Base-by-base conservation (phyloP, 2,888 invertebrate genomes). In the Phlogophora meticulosa region DNA sequence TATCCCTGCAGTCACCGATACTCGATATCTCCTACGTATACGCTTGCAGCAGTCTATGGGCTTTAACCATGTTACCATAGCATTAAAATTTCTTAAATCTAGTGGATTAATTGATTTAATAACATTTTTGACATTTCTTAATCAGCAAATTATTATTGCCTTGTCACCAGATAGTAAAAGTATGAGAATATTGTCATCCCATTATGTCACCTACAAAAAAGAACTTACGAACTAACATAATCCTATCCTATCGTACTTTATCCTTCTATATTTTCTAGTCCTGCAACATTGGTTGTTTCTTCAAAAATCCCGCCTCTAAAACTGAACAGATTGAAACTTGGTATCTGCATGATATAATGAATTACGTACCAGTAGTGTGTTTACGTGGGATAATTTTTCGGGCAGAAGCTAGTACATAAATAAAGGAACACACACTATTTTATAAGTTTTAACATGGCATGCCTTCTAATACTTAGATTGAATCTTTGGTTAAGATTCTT, bases 401-500 rank as follows among this genome's bases (percentile, higher is more conserved):
- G n/a, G n/a, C n/a, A n/a, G n/a, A n/a, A n/a, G n/a, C n/a, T n/a
- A n/a, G n/a, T n/a, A n/a, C n/a, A n/a, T n/a, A n/a, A n/a, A n/a
- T n/a, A n/a, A n/a, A n/a, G n/a, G n/a, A n/a, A n/a, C n/a, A n/a
- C n/a, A n/a, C n/a, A n/a, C n/a, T n/a, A n/a, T n/a, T n/a, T n/a
- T n/a, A n/a, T n/a, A n/a, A n/a, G n/a, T n/a, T n/a, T n/a, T n/a
- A n/a, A n/a, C n/a, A n/a, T n/a, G n/a, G n/a, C n/a, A n/a, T n/a
- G n/a, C n/a, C n/a, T n/a, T n/a, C n/a, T 59, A 61, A 55, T 58
- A 76, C 72, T 76, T 58, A 76, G 15, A 40, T 46, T 51, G 80
- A 76, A 80, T 80, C 76, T 76, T 76, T 76, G 75, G 75, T 51
- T 5, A 76, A 68, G 75, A 76, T 48, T 55, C 70, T 69, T 76